Percentiles rank a stretch among this genome's conserved stretches.
Conservation (phyloP, 2,888 invertebrate genomes). For the Drosophila buzzatii region DNA sequence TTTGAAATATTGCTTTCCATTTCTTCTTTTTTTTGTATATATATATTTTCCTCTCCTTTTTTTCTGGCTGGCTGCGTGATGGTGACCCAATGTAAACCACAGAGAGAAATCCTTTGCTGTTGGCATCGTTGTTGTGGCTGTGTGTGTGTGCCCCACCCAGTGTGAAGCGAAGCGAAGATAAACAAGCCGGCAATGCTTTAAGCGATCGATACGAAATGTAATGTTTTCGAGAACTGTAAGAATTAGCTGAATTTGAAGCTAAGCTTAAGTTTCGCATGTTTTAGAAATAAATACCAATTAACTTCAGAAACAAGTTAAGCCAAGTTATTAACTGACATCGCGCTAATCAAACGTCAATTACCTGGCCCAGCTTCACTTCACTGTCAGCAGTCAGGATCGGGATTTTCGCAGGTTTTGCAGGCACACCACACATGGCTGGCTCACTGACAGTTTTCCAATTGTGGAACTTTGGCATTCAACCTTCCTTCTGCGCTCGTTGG, state of each 20-base stretch:
- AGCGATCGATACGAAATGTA: slow-evolving; percentile 1
- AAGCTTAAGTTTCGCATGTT: not conserved
- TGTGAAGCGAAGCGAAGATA: slow-evolving; percentile 24
- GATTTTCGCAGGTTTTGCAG: slow-evolving; percentile 5
- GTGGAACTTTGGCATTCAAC: slow-evolving; percentile 24
- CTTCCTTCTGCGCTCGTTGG: not conserved
- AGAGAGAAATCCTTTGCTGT: slow-evolving; percentile 42
- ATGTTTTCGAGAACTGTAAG: not conserved
- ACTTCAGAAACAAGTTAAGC: not conserved
- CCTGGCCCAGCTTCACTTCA: not conserved
- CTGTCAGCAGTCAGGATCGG: slow-evolving; percentile 9
- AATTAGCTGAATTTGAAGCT: not conserved
- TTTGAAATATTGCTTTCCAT: slow-evolving; percentile 68
- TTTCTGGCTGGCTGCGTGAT: slow-evolving; percentile 23
- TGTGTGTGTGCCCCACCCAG: slow-evolving; percentile 32
- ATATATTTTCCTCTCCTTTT: slow-evolving; percentile 12
- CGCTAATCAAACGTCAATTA: slow-evolving; percentile 27
- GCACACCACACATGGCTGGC: slow-evolving; percentile 8
- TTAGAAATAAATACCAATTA: not conserved
- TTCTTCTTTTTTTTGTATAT: not conserved
- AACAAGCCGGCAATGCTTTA: slow-evolving; percentile 31
- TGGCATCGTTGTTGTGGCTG: slow-evolving; percentile 35
- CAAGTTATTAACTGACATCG: not conserved
- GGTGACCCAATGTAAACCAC: slow-evolving; percentile 43
- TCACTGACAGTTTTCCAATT: slow-evolving; percentile 46